Evolutionary conservation across 2,888 invertebrate genomes (phyloP).

Genomic region (Conchocele bisecta): DNA sequence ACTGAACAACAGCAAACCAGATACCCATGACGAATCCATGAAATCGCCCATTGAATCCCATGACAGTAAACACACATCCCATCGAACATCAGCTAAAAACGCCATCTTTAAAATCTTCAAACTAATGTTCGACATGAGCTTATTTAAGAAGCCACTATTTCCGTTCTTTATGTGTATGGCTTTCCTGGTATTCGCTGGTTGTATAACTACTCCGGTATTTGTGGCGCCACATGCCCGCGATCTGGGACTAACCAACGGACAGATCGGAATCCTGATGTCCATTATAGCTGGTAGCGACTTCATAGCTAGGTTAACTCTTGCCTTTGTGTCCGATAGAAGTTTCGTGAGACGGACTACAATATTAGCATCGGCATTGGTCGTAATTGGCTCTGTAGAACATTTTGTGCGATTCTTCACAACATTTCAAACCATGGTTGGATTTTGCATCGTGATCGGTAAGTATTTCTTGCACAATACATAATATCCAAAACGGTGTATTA

Average conservation of each 20-base stretch:
- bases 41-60: too few species aligned
- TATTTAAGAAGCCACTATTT: conserved; percentile 35
- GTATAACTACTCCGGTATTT: background rate
- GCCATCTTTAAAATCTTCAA: background rate
- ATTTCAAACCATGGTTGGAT: conserved; percentile 25
- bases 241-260: conserved; percentile 33
- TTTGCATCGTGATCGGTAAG: conserved; percentile 44
- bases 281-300: conserved; percentile 42
- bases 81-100: background rate
- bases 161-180: conserved; percentile 43
- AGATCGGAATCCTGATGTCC: conserved; percentile 43
- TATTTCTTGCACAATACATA: background rate
- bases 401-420: conserved; percentile 38
- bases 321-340: conserved; percentile 41
- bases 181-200: conserved; percentile 18
- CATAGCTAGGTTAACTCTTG: conserved; percentile 23
- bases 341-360: conserved; percentile 42
- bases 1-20: background rate
- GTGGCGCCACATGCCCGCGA: conserved; percentile 48
- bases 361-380: conserved; percentile 9
- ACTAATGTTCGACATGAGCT: conserved; percentile 18
- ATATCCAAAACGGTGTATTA: too few species aligned
- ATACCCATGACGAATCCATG: background rate
- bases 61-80: too few species aligned
- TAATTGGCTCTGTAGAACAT: conserved; percentile 31